Conservation (phyloP, 2,797 vertebrate species). For the Sebastes minor region DNA sequence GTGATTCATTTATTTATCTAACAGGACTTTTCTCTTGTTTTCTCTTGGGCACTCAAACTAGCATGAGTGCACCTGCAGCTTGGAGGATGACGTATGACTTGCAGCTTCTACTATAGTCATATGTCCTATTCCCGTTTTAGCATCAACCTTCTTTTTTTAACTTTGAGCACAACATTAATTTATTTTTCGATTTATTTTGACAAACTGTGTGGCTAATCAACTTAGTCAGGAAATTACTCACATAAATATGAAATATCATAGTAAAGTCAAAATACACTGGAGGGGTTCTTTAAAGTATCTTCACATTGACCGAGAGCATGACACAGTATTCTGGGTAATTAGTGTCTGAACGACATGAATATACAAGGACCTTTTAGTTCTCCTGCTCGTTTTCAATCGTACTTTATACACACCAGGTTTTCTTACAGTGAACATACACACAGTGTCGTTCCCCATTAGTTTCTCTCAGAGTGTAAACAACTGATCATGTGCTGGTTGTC, state of each 20-base stretch:
- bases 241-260: not conserved
- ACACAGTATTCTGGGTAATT: not conserved
- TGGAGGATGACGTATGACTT: no score
- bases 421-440: not conserved
- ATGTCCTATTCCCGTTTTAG: accelerated
- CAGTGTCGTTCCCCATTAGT: not conserved
- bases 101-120: no score
- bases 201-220: no score
- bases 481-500: slow-evolving; percentile 15
- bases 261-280: not conserved
- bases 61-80: no score
- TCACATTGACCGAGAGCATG: not conserved
- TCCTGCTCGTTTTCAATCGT: not conserved
- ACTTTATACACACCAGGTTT: not conserved
- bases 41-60: no score
- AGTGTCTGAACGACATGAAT: not conserved
- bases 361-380: not conserved
- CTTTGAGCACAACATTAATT: no score
- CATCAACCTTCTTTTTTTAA: no score
- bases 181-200: no score
- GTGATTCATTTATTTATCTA: no score
- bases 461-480: slow-evolving; percentile 6
- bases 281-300: not conserved
- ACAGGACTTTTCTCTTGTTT: no score
- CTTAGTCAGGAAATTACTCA: no score